These are phyloP conservation scores for Stegodyphus dumicola DNA, from an alignment of 1,140 invertebrate species.

Conservation along the genomic window DNA sequence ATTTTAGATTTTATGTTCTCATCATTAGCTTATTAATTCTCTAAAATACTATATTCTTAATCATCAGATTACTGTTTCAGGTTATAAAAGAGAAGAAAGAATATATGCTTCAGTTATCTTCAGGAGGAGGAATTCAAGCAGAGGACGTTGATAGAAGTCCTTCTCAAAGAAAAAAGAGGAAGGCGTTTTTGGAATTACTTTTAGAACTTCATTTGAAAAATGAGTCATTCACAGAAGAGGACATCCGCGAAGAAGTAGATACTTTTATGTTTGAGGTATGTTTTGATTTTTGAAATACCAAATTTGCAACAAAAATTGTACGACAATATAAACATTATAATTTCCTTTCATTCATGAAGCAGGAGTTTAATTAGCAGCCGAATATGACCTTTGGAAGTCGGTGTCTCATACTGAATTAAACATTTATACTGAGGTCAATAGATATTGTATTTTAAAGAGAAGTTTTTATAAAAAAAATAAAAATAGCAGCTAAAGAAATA, in stretches of 20 bases:
- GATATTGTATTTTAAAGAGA: no score
- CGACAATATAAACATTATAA: no score
- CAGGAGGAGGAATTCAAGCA: background rate
- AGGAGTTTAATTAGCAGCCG: no score
- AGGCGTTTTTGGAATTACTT: background rate
- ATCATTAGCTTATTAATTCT: background rate
- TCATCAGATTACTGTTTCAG: background rate
- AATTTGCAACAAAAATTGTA: no score
- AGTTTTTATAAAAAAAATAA: no score
- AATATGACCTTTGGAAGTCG: no score
- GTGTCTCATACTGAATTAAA: no score
- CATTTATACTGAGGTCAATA: no score
- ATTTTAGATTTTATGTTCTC: background rate
- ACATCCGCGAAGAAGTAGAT: slow-evolving; percentile 85
- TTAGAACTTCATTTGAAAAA: background rate
- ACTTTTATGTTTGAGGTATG: slow-evolving; percentile 77
- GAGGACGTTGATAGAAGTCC: background rate
- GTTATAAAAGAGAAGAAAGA: background rate
- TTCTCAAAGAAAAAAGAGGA: background rate
- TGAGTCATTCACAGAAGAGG: slow-evolving; percentile 70
- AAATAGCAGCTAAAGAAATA: no score
- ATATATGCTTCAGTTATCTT: background rate
- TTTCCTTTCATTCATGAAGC: no score
- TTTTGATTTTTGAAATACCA: background rate
- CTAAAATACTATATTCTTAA: background rate